Conservation (phyloP, 1,140 invertebrate genomes). For the Augochlora pura region DNA sequence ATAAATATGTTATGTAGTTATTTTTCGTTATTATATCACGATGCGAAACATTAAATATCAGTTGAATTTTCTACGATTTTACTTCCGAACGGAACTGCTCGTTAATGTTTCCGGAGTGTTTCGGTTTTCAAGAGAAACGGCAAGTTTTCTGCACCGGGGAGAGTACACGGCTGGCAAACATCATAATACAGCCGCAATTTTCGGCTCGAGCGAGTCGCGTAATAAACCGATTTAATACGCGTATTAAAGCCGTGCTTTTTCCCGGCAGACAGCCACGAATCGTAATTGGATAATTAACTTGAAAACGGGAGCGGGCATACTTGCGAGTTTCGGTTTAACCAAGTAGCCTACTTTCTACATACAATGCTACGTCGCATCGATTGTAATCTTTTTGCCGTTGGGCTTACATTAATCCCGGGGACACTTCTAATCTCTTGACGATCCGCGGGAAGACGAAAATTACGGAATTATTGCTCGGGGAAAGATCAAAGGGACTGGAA, state of each 20-base stretch:
- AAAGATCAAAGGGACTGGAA: background rate
- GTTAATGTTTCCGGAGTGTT: background rate
- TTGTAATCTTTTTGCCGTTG: background rate
- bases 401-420: background rate
- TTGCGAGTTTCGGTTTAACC: background rate
- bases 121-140: background rate
- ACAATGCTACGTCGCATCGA: background rate
- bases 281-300: background rate
- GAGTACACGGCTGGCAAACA: background rate
- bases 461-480: background rate
- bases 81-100: background rate
- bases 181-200: background rate
- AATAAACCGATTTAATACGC: slow-evolving; percentile 4
- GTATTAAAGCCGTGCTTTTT: background rate
- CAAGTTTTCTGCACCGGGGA: background rate
- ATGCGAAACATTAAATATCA: too few relatives aligned
- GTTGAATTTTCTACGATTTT: background rate
- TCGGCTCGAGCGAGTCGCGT: background rate
- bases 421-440: background rate
- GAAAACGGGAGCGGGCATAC: background rate
- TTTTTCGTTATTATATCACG: too few relatives aligned
- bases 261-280: background rate
- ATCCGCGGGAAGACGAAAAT: background rate
- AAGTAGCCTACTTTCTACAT: background rate
- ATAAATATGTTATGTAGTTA: too few relatives aligned